Base-by-base conservation (phyloP, 2,888 invertebrate species). In the Meganola albula region DNA sequence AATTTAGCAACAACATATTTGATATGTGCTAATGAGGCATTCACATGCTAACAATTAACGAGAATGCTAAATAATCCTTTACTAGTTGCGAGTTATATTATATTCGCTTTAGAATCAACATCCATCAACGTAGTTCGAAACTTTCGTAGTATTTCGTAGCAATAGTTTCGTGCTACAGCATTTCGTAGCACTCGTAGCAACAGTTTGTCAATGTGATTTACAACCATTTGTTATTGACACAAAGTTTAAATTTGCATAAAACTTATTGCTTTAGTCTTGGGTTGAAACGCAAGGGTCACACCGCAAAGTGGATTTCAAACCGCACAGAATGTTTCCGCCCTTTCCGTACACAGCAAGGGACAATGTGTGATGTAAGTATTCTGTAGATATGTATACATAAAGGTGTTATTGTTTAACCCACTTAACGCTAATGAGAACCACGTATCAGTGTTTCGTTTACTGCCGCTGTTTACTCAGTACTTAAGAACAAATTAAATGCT, bases 241-340 rank as follows among this genome's bases (percentile, higher is more conserved):
- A 27, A 48, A 8, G 54, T 34, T 30, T 30, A 47, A 34, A 44
- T 36, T 50, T 10, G 37, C 27, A 14, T 39, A 29, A 21, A 28
- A 12, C n/a, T 28, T 24, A 24, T 11, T 26, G 21, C 45, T 56
- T 48, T 44, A 38, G 43, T 43, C 52, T 53, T 53, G 55, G 48
- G 47, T 34, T 48, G 53, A 28, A 22, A 35, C 47, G 48, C 42
- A 46, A 51, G 51, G 63, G 62, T 63, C 57, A 58, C 45, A 48
- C 65, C 66, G 46, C 67, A 70, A 73, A 74, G 63, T 69, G 64
- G 62, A 72, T 71, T 72, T 59, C 57, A 58, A 69, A 72, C 70
- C 68, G 51, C 69, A 48, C 52, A 58, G 63, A 64, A 70, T 67
- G 63, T 67, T 68, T 73, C 70, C 70, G 58, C 33, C 44, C 45